A percentile compares a stretch with the other conserved stretches of the same genome.
Evolutionary conservation across 2,113 vertebrate species (phyloP).

Genomic region (Colossoma macropomum): DNA sequence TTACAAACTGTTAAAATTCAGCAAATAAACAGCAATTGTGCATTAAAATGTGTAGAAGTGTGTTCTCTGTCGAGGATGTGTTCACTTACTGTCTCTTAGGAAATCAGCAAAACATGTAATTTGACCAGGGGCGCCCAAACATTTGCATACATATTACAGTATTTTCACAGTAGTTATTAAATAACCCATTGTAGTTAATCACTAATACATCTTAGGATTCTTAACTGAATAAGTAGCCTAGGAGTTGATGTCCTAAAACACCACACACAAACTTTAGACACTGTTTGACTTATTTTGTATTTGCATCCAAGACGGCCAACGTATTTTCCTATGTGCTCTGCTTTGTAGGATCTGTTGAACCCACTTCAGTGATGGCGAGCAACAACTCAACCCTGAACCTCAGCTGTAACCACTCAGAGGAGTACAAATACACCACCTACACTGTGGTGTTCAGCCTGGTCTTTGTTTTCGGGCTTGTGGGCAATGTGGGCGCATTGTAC

Average conservation of each 20-base stretch:
- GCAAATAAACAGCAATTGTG: too few species aligned
- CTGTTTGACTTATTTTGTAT: not conserved
- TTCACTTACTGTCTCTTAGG: too few species aligned
- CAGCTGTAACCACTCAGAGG: constrained; percentile 14
- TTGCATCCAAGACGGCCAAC: not conserved
- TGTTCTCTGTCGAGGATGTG: too few species aligned
- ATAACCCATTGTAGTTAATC: too few species aligned
- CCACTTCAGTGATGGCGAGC: constrained; percentile 13
- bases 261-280: not conserved
- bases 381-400: not conserved
- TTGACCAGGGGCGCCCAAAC: too few species aligned
- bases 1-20: too few species aligned
- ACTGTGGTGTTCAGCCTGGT: constrained; percentile 49
- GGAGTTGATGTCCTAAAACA: not conserved
- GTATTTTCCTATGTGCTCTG: not conserved
- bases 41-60: too few species aligned
- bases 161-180: too few species aligned
- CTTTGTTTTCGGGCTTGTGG: constrained; percentile 45
- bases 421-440: constrained; percentile 52
- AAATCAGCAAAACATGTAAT: too few species aligned
- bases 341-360: constrained; percentile 10
- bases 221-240: too few species aligned
- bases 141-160: too few species aligned
- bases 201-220: too few species aligned
- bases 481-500: constrained; percentile 48